Conservation (phyloP, 2,888 invertebrate genomes). For the Machimus rusticus region DNA sequence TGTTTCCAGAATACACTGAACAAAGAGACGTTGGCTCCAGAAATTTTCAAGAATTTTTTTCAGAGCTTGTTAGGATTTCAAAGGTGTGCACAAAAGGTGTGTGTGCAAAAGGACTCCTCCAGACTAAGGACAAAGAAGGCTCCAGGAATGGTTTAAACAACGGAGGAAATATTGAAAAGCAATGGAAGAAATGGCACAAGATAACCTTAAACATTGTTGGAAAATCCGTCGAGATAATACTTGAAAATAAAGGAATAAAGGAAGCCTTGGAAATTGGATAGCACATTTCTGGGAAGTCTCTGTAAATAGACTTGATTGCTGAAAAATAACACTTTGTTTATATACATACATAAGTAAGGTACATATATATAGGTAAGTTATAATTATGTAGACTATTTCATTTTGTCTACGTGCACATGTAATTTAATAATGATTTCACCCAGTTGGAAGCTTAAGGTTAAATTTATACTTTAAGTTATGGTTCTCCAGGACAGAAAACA, state of each 20-base stretch:
- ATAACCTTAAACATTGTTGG: neutral
- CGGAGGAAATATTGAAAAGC: neutral
- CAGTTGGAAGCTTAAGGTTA: too few species aligned
- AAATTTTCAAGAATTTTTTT: neutral
- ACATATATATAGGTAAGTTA: too few species aligned
- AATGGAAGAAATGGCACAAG: neutral
- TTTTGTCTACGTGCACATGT: too few species aligned
- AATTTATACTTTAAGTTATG: too few species aligned
- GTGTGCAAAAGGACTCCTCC: neutral
- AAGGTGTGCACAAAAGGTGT: conserved; percentile 1
- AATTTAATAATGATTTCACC: too few species aligned
- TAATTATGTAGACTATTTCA: too few species aligned
- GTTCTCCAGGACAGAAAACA: too few species aligned
- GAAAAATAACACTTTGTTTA: neutral
- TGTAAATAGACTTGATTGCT: too few species aligned
- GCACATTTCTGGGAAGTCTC: neutral
- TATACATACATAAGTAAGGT: too few species aligned
- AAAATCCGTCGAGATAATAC: neutral
- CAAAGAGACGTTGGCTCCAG: neutral
- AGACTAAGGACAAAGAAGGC: neutral
- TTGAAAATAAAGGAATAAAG: neutral
- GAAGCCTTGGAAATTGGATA: neutral
- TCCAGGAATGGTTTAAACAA: neutral
- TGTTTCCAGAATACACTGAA: neutral
- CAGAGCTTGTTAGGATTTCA: neutral